Evolutionary conservation across 2,888 invertebrate species (phyloP).

Genomic region (Xanthia togata): DNA sequence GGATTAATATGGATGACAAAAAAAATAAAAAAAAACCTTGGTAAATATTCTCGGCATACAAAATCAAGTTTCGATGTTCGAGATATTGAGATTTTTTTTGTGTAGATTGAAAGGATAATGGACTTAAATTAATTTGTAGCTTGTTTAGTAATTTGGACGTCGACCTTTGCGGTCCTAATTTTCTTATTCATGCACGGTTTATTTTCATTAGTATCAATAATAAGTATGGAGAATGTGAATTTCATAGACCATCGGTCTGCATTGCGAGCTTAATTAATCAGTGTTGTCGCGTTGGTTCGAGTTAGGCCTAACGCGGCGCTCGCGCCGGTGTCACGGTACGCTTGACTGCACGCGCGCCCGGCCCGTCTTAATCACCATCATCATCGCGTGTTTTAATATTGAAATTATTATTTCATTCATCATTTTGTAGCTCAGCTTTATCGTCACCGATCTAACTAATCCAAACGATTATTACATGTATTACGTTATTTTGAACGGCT

Average conservation of each 20-base stretch:
- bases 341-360: conserved; percentile 77
- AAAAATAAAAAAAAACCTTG: conserved; percentile 74
- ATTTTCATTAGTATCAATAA: conserved; percentile 60
- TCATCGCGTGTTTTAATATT: conserved; percentile 85
- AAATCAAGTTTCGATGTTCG: conserved; percentile 82
- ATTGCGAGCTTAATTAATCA: conserved; percentile 84
- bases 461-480: conserved; percentile 87
- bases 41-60: conserved; percentile 84
- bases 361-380: conserved; percentile 81
- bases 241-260: conserved; percentile 80
- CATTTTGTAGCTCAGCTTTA: conserved; percentile 81
- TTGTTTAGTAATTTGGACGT: conserved; percentile 72
- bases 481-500: conserved; percentile 86
- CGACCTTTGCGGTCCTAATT: conserved; percentile 63
- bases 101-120: conserved; percentile 80
- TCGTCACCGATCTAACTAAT: conserved; percentile 86
- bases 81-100: conserved; percentile 75
- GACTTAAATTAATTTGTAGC: conserved; percentile 81
- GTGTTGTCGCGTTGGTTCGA: conserved; percentile 78
- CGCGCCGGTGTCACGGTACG: conserved; percentile 80
- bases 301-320: conserved; percentile 86
- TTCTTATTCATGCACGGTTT: conserved; percentile 55
- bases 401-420: conserved; percentile 88
- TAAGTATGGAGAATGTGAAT: conserved; percentile 64
- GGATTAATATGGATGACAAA: conserved; percentile 89